Conservation (phyloP, 2,888 invertebrate genomes). For the Heterodera filipjevi region DNA sequence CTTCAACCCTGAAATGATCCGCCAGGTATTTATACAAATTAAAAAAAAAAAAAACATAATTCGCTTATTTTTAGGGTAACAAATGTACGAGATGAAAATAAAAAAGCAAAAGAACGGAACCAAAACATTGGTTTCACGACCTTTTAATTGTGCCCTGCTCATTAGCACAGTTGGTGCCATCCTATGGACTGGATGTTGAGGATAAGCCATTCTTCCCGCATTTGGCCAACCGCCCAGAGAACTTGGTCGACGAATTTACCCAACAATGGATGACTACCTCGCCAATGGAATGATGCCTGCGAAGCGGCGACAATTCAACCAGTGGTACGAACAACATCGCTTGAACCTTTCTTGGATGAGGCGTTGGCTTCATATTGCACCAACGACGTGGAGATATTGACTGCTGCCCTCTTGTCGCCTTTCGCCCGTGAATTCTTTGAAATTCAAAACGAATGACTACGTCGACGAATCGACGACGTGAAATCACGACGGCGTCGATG, state of each 20-base stretch:
- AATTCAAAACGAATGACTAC: not conserved
- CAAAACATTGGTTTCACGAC: conserved; percentile 5
- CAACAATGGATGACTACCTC: not conserved
- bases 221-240: not conserved
- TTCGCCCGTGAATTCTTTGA: not conserved
- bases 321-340: conserved; percentile 7
- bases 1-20: conserved; percentile 4
- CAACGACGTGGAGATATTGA: not conserved
- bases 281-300: conserved; percentile 13
- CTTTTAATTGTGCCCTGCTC: conserved; percentile 9
- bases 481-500: not conserved
- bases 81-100: not conserved
- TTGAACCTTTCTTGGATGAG: conserved; percentile 12
- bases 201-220: not conserved
- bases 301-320: not conserved
- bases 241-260: not conserved
- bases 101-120: not conserved
- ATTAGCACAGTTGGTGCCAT: not conserved
- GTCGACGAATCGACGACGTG: not conserved
- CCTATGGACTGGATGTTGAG: conserved; percentile 17
- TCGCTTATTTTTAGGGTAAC: not conserved
- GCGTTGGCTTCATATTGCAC: conserved; percentile 10
- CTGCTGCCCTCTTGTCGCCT: not conserved
- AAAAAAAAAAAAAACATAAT: not conserved
- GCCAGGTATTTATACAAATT: not conserved